phyloP scores from a whole-genome alignment of 1,140 invertebrate genomes.

The Nylanderia fulva region DNA sequence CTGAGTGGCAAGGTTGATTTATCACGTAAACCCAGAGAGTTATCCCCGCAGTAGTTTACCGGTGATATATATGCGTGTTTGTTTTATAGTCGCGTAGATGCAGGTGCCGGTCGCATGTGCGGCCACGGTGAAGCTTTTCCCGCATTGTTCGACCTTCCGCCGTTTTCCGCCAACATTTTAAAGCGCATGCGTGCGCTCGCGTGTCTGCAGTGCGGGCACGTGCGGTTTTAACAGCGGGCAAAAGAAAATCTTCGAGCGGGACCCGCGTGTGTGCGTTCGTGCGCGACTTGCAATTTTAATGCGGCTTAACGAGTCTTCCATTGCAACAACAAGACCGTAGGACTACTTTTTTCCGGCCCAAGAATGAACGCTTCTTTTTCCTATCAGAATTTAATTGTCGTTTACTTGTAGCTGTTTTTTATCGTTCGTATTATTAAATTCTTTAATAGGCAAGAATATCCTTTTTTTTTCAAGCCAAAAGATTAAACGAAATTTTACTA shows the following conservation, averaged over 20 bases:
- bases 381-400: background rate
- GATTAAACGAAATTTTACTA: background rate
- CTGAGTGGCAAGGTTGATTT: background rate
- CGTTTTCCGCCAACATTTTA: conserved; percentile 39
- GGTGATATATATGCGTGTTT: conserved; percentile 42
- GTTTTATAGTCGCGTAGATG: conserved; percentile 43
- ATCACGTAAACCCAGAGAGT: conserved; percentile 20
- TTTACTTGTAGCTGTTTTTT: background rate
- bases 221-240: conserved; percentile 65
- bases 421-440: background rate
- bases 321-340: background rate
- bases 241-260: conserved; percentile 49
- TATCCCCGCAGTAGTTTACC: conserved; percentile 46
- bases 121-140: conserved; percentile 18
- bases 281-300: conserved; percentile 53
- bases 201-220: conserved; percentile 69
- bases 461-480: background rate
- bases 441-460: background rate
- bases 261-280: conserved; percentile 11
- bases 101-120: conserved; percentile 51
- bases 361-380: background rate
- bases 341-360: background rate
- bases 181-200: conserved; percentile 55
- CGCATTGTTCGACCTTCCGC: conserved; percentile 36
- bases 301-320: conserved; percentile 43